Evolutionary conservation across 2,888 invertebrate genomes (phyloP).

Genomic region (Lepidochrysops patricia): DNA sequence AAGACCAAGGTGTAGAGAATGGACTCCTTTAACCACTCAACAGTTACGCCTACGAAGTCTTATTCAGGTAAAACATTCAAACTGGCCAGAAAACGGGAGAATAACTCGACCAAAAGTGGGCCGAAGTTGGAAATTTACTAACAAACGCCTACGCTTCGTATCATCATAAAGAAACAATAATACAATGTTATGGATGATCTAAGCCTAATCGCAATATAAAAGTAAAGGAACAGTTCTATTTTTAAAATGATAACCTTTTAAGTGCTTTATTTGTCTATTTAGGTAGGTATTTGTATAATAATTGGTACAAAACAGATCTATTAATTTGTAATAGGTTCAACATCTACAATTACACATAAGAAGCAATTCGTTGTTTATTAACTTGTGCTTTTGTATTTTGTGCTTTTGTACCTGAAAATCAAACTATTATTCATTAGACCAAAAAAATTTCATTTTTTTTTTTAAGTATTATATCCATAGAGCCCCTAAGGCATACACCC

Average conservation of each 20-base stretch:
- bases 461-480: no score
- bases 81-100: background rate
- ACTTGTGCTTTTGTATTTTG: no score
- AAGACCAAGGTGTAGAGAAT: conserved; percentile 82
- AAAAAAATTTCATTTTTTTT: no score
- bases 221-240: background rate
- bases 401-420: no score
- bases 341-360: no score
- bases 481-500: no score
- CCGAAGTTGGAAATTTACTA: conserved; percentile 33
- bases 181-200: background rate
- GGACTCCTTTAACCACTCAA: conserved; percentile 88
- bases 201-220: background rate
- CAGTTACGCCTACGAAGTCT: conserved; percentile 88
- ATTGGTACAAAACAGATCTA: no score
- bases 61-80: conserved; percentile 74
- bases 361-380: no score
- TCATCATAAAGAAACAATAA: conserved; percentile 12
- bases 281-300: no score
- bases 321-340: no score
- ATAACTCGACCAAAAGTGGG: background rate
- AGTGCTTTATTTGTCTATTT: no score
- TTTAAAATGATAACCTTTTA: background rate
- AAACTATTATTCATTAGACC: no score
- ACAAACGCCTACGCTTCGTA: conserved; percentile 48